Evolutionary conservation across 2,888 invertebrate genomes (phyloP).

Genomic region (Athalia rosae): DNA sequence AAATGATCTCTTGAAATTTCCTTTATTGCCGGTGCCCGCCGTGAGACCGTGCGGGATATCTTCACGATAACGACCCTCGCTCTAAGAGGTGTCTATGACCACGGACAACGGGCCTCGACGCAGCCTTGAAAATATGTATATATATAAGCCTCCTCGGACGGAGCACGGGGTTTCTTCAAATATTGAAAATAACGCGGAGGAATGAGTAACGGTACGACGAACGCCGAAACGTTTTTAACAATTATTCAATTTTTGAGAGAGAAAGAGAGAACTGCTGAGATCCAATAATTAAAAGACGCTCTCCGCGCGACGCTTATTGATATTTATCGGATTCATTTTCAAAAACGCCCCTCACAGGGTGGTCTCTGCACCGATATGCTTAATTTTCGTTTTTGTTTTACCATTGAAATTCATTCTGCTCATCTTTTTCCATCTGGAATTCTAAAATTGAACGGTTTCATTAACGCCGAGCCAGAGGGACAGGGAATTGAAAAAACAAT

Average conservation of each 20-base stretch:
- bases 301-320: no score
- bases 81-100: conserved; percentile 40
- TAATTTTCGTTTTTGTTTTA: not conserved
- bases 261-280: no score
- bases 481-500: conserved; percentile 29
- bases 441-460: conserved; percentile 27
- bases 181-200: no score
- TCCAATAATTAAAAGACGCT: no score
- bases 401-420: no score
- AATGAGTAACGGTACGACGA: no score
- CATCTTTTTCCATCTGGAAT: not conserved
- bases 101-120: conserved; percentile 19
- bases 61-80: conserved; percentile 38
- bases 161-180: not conserved
- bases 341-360: conserved; percentile 42
- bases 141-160: not conserved
- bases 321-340: not conserved
- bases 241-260: no score
- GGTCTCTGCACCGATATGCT: conserved; percentile 11
- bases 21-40: conserved; percentile 50
- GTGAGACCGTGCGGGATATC: conserved; percentile 45
- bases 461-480: conserved; percentile 5
- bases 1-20: conserved; percentile 49
- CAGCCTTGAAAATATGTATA: not conserved
- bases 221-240: no score